phyloP scores from a whole-genome alignment of 2,888 invertebrate genomes.

The Acrobasis repandana region DNA sequence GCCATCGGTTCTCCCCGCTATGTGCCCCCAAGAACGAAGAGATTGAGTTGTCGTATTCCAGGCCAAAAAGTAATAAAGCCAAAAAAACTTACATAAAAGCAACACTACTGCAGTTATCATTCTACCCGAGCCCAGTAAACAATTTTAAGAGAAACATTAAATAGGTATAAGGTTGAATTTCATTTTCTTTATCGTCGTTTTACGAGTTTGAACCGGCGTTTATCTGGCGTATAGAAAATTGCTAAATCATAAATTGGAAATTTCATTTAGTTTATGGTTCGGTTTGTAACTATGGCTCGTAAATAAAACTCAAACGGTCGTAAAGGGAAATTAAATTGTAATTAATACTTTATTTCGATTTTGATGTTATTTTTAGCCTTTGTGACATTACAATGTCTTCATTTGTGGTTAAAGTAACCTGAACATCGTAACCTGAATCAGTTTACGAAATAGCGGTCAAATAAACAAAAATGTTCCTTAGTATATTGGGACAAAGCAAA shows the following conservation, averaged over 20 bases:
- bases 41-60: neutral
- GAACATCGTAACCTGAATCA: no score
- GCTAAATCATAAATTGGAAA: conserved; percentile 59
- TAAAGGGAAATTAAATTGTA: conserved; percentile 8
- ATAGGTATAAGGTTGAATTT: conserved; percentile 43
- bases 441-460: neutral
- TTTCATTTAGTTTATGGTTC: conserved; percentile 43
- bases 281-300: conserved; percentile 20
- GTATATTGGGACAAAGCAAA: no score
- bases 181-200: conserved; percentile 54
- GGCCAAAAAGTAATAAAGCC: neutral
- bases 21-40: no score
- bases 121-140: conserved; percentile 26
- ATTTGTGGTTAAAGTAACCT: neutral
- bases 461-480: no score
- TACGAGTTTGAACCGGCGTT: conserved; percentile 49
- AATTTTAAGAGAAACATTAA: conserved; percentile 34
- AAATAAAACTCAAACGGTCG: conserved; percentile 7
- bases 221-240: conserved; percentile 57
- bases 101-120: conserved; percentile 30
- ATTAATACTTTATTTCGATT: conserved; percentile 9
- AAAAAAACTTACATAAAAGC: conserved; percentile 31
- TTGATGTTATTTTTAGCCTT: neutral
- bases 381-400: neutral
- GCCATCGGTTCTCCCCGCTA: no score